These are phyloP conservation scores for Chelonia mydas DNA, from an alignment of 2,797 vertebrate species.

Conservation along the genomic window DNA sequence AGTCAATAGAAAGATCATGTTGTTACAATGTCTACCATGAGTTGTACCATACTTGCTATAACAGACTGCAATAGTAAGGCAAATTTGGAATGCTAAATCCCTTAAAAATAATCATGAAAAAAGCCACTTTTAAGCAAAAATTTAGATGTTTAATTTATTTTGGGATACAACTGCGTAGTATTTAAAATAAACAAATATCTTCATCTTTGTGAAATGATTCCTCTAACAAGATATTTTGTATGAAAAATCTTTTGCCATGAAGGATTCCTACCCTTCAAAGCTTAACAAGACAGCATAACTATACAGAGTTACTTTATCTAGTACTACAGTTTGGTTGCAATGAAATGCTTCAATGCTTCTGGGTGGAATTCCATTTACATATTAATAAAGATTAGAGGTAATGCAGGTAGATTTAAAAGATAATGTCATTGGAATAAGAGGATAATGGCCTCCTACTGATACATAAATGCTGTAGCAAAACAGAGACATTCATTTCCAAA, in stretches of 20 bases:
- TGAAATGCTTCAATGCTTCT: slow-evolving; percentile 35
- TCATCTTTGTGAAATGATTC: background rate
- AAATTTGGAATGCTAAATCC: background rate
- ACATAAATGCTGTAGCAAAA: slow-evolving; percentile 23
- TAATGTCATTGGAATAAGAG: slow-evolving; percentile 49
- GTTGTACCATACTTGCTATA: background rate
- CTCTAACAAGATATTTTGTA: background rate
- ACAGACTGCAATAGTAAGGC: rapidly evolving
- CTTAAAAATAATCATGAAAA: background rate
- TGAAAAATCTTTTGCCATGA: background rate
- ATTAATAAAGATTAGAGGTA: slow-evolving; percentile 61
- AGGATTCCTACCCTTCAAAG: background rate
- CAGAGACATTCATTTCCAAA: slow-evolving; percentile 48
- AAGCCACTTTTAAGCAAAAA: background rate
- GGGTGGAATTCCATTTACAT: slow-evolving; percentile 64
- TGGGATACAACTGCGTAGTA: background rate
- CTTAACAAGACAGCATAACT: slow-evolving; percentile 20
- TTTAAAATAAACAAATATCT: background rate
- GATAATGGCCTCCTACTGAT: slow-evolving; percentile 54
- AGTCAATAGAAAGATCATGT: background rate
- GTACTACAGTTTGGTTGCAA: slow-evolving; percentile 43
- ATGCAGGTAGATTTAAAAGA: slow-evolving; percentile 58
- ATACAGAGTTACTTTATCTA: slow-evolving; percentile 40
- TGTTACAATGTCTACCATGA: background rate
- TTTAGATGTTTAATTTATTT: background rate